Percentiles rank a stretch among this genome's conserved stretches.
Conservation (phyloP, 2,113 vertebrate species). For the Chamaea fasciata region DNA sequence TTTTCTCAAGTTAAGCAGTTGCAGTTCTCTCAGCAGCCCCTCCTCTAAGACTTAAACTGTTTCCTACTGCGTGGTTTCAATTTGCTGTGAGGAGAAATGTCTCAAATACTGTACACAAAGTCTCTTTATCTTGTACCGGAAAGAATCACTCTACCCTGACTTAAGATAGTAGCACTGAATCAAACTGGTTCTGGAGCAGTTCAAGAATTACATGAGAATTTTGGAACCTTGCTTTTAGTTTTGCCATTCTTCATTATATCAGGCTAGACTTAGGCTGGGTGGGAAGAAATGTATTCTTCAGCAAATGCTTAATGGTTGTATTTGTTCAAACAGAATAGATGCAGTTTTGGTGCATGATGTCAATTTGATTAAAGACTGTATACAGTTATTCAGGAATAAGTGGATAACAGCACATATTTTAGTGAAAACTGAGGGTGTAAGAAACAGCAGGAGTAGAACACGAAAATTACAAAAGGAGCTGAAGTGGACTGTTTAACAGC, state of each 20-base stretch:
- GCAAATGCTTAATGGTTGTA: not conserved
- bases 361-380: slow-evolving; percentile 9
- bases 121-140: not conserved
- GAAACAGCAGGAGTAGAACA: slow-evolving; percentile 20
- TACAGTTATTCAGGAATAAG: not conserved
- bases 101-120: not conserved
- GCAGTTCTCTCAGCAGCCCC: not conserved
- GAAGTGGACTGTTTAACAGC: slow-evolving; percentile 38
- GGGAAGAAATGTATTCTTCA: not conserved
- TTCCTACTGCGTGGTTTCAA: not conserved
- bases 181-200: not conserved
- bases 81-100: not conserved
- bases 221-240: not conserved
- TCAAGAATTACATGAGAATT: not conserved
- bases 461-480: not conserved
- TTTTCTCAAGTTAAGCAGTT: not conserved
- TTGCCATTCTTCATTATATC: not conserved
- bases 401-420: not conserved
- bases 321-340: not conserved
- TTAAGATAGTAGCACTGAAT: not conserved
- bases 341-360: not conserved
- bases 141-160: not conserved
- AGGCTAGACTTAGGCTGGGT: not conserved
- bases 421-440: not conserved
- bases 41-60: not conserved